A percentile compares a stretch with the other conserved stretches of the same genome.
Evolutionary conservation across 2,113 vertebrate species (phyloP).

Genomic region (Crotalus viridis): DNA sequence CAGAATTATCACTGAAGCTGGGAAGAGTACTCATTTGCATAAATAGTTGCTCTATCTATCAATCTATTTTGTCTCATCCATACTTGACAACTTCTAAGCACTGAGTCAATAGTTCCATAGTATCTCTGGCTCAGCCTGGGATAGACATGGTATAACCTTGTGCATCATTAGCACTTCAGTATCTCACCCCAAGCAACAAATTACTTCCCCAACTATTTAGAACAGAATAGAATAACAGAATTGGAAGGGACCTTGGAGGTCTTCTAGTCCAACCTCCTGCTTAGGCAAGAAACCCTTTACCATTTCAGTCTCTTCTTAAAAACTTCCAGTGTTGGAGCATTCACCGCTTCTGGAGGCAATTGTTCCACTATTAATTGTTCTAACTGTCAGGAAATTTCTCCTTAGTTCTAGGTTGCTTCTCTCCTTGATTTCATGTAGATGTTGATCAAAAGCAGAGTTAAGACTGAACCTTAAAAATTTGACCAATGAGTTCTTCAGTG

Average conservation of each 20-base stretch:
- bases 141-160: neutral
- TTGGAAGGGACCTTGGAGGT: too few species aligned
- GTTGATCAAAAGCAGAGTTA: neutral
- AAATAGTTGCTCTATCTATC: neutral
- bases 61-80: neutral
- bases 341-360: too few species aligned
- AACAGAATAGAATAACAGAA: too few species aligned
- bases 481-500: neutral
- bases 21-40: neutral
- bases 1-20: neutral
- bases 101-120: neutral
- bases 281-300: too few species aligned
- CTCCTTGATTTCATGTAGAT: neutral
- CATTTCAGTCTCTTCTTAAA: too few species aligned
- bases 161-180: neutral
- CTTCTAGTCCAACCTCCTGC: too few species aligned
- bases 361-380: too few species aligned
- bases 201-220: neutral
- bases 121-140: neutral
- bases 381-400: too few species aligned
- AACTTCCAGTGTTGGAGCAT: too few species aligned
- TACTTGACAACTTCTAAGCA: neutral
- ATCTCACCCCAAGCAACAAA: neutral
- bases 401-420: too few species aligned
- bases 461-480: neutral